Conservation (phyloP, 2,797 vertebrate species). For the Chiloscyllium punctatum region DNA sequence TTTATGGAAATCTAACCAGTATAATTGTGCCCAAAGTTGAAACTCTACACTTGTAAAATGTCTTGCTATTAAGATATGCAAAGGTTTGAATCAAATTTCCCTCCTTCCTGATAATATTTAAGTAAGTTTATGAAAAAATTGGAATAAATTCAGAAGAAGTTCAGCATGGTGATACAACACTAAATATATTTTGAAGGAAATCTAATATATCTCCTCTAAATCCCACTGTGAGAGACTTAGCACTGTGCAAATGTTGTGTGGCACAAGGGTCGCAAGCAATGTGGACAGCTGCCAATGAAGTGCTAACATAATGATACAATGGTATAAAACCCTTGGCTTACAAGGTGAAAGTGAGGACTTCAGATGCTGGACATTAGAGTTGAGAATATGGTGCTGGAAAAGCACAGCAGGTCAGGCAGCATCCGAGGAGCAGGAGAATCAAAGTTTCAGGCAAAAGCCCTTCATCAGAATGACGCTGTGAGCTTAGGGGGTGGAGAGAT, state of each 20-base stretch:
- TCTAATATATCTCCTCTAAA: not conserved
- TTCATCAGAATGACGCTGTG: too few species aligned
- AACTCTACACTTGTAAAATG: not conserved
- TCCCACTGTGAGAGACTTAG: not conserved
- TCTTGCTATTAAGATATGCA: not conserved
- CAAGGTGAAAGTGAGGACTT: too few species aligned
- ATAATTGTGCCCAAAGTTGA: not conserved
- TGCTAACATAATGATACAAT: conserved; percentile 11
- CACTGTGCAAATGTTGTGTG: not conserved
- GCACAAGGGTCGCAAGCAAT: not conserved
- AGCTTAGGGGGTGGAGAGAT: too few species aligned
- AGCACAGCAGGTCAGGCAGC: too few species aligned
- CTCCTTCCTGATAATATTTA: not conserved
- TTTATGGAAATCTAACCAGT: not conserved
- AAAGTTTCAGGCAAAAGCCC: too few species aligned
- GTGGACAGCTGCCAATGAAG: not conserved
- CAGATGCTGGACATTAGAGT: too few species aligned
- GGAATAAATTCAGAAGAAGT: not conserved
- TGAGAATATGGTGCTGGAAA: too few species aligned
- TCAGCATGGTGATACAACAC: not conserved
- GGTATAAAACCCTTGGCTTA: not conserved
- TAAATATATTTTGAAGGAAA: not conserved
- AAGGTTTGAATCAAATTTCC: not conserved
- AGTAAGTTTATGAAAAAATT: not conserved
- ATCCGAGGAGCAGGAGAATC: too few species aligned